Evolutionary conservation across 2,113 vertebrate species (phyloP), one percentile per base, ranked within the genome.

Genomic region (Peromyscus californicus): DNA sequence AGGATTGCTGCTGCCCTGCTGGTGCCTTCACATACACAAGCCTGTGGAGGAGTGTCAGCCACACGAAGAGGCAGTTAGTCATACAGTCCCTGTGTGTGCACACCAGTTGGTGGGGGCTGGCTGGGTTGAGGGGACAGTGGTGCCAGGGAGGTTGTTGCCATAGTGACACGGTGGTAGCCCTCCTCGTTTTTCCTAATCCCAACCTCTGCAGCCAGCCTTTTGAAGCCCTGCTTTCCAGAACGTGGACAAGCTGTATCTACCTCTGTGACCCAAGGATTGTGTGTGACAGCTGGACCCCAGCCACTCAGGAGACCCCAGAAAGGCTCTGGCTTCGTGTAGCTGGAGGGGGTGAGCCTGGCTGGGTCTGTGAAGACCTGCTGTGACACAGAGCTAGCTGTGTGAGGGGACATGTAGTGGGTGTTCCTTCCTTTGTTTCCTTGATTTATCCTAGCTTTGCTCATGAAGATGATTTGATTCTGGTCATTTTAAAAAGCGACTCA

Each of bases 91-190:
- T 0, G 7, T 29, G 88, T 90, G 95, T 96, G 96, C 95, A 94
- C 90, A 83, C 96, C 97, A 97, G 93, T 97, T 94, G 97, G 96
- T 88, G 96, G 97, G 97, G 97, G 97, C 91, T 96, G 95, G 96
- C 91, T n/a, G n/a, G 97, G 91, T 95, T 96, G 89, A 87, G 96
- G 86, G 87, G 93, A 95, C 91, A 96, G 96, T 69, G 79, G 97
- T 95, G 89, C 96, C 94, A 95, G 94, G 95, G 95, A 97, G 89
- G 94, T 90, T 54, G 97, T 97, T 97, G 96, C 98, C 94, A 97
- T 98, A 97, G 97, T 75, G 89, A 98, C 91, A 94, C 69, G 70
- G 69, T 91, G 91, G 93, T 96, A 96, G 86, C 97, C 97, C 93
- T 97, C 96, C 91, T 82, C 82, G 89, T 95, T 91, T 91, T 94